Evolutionary conservation across 2,113 vertebrate species (phyloP), one percentile per base, ranked within the genome.

Genomic region (Globicephala melas): DNA sequence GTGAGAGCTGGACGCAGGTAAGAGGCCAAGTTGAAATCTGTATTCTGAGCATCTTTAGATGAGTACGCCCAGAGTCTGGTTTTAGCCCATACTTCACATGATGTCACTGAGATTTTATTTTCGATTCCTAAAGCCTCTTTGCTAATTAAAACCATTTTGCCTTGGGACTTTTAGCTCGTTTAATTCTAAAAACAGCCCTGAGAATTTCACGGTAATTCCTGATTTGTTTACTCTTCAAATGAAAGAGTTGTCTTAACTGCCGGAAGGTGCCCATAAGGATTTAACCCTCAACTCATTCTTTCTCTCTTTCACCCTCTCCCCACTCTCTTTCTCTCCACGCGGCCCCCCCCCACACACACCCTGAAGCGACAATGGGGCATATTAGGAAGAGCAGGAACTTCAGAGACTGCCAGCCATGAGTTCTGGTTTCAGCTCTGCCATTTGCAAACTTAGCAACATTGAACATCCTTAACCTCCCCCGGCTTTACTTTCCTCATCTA

Each of bases 111-210:
- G 21, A 58, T 89, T 95, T 87, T 96, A 47, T 91, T 87, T 95
- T 74, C 28, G 60, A 77, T 74, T 94, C 71, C 28, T 67, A 70
- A 87, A 94, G 21, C 53, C 73, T 91, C 65, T 87, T 93, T 95
- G 71, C 87, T 92, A 94, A 94, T 96, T 94, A 96, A 90, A 93
- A 26, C 36, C 82, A 82, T 82, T 94, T 97, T 53, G 33, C 95
- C 68, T 84, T 95, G 50, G 47, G 47, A 89, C 33, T 91, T 62
- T 88, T 65, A 73, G 63, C 28, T 55, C 41, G 92, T 88, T 97
- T 82, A 71, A 85, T 67, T 76, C 81, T 65, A 91, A 89, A 89
- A 94, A 77, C 53, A 47, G 7, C 47, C 25, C 87, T 36, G 55
- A 96, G 77, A 80, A 62, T 77, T 87, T 90, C 71, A n/a, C 36